Conservation (phyloP, 2,888 invertebrate species). For the Standfussiana lucernea region DNA sequence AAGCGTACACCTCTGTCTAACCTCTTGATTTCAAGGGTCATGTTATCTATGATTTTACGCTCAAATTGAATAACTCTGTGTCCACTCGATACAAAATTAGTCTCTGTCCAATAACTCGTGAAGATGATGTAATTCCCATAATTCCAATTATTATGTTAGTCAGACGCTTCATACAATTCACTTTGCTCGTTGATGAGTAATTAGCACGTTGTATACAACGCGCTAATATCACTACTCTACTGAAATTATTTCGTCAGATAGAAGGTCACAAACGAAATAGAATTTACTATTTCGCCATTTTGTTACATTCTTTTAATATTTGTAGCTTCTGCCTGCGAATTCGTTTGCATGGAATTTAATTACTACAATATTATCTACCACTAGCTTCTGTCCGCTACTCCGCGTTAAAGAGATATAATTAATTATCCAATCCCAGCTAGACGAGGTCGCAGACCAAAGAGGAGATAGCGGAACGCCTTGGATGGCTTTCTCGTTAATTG, state of each 20-base stretch:
- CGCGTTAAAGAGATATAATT: not conserved
- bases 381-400: not conserved
- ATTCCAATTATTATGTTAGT: not conserved
- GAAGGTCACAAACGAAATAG: not conserved
- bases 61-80: not conserved
- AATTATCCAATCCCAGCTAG: too few species aligned
- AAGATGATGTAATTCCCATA: conserved; percentile 21
- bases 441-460: too few species aligned
- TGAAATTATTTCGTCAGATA: conserved; percentile 2
- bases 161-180: not conserved
- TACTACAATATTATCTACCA: not conserved
- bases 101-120: not conserved
- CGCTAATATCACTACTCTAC: not conserved
- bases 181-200: conserved; percentile 28
- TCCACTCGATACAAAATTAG: not conserved
- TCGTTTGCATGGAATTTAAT: not conserved
- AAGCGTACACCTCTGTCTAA: not conserved
- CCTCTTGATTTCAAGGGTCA: not conserved
- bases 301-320: not conserved
- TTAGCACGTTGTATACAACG: conserved; percentile 9
- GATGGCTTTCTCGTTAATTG: too few species aligned
- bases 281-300: not conserved
- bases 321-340: not conserved
- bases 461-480: too few species aligned
- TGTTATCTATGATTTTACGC: not conserved